These are phyloP conservation scores for Chlorodrepanis virens DNA, from an alignment of 2,113 vertebrate genomes.

Conservation along the genomic window DNA sequence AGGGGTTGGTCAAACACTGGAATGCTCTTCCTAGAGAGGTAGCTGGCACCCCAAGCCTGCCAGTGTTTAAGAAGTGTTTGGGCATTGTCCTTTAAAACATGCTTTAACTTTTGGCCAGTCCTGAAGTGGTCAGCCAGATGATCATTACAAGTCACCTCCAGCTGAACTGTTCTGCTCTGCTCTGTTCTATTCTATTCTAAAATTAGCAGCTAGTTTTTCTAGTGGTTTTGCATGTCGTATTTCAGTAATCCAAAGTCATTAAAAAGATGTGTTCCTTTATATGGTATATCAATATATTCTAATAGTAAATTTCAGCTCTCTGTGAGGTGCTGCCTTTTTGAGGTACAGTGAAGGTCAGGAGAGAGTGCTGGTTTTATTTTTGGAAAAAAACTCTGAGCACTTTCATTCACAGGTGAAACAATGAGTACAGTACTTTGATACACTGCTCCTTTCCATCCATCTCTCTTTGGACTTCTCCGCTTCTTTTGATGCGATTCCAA, in stretches of 20 bases:
- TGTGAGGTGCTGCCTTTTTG: neutral
- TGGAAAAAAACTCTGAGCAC: fast-evolving
- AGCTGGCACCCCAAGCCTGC: neutral
- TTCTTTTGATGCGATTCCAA: neutral
- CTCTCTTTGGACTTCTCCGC: neutral
- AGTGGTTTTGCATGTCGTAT: neutral
- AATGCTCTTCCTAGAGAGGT: neutral
- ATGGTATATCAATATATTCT: neutral
- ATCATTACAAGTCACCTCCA: neutral
- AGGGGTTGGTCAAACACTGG: neutral
- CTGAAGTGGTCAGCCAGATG: neutral
- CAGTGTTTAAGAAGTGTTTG: neutral
- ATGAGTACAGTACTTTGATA: neutral
- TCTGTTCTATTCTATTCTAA: neutral
- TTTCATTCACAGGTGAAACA: neutral
- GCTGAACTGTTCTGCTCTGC: neutral
- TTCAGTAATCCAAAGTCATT: neutral
- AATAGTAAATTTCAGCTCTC: neutral
- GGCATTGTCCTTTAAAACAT: neutral
- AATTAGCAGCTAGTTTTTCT: neutral
- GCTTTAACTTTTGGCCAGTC: neutral
- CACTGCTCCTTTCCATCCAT: neutral
- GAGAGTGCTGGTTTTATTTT: neutral
- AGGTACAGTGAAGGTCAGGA: neutral
- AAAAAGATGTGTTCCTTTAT: neutral